Evolutionary conservation across 2,797 vertebrate genomes (phyloP).

Genomic region (Acomys russatus): DNA sequence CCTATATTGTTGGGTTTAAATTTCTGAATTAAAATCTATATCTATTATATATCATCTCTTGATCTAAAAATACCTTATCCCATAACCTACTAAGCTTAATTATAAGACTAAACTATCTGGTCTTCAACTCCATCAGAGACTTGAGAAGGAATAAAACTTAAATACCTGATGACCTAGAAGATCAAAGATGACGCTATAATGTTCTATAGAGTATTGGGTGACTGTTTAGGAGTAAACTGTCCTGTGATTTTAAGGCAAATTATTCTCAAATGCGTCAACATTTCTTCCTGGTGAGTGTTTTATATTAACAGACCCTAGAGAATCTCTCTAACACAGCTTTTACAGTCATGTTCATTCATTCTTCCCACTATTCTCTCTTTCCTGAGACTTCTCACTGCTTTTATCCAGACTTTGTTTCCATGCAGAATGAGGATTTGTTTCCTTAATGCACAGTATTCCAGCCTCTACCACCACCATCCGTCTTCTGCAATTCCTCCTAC

Average conservation of each 20-base stretch:
- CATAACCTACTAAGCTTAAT: too few species aligned
- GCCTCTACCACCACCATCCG: too few species aligned
- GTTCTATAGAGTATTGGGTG: too few species aligned
- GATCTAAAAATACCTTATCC: too few species aligned
- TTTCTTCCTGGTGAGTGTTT: neutral
- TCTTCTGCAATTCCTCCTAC: neutral
- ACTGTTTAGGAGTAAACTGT: neutral
- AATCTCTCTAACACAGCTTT: neutral
- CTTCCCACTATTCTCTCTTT: neutral
- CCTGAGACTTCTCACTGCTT: neutral
- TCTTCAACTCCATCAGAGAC: too few species aligned
- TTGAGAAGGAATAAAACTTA: too few species aligned
- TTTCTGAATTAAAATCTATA: too few species aligned
- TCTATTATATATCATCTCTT: too few species aligned
- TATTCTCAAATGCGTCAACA: neutral
- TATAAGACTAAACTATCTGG: too few species aligned
- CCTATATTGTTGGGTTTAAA: too few species aligned
- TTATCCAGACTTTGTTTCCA: neutral
- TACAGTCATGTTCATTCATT: neutral
- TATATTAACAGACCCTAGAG: neutral
- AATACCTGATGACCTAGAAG: too few species aligned
- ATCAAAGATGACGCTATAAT: too few species aligned
- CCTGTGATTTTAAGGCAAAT: neutral
- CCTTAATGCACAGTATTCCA: neutral
- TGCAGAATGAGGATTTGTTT: fast-evolving